These are phyloP conservation scores for Bombus superbus DNA, from an alignment of 1,140 invertebrate species.

Conservation along the genomic window DNA sequence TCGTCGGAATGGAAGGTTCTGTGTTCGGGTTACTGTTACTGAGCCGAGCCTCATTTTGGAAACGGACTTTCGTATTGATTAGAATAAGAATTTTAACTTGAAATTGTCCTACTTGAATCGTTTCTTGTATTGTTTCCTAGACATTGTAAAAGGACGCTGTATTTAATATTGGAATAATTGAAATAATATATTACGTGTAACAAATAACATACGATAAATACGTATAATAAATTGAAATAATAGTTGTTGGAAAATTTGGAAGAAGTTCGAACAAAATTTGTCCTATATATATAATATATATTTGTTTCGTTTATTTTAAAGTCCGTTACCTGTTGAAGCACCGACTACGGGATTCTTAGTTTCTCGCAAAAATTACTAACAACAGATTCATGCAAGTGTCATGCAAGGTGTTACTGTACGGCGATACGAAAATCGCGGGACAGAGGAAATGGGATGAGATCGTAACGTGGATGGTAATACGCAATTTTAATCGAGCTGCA, in stretches of 20 bases:
- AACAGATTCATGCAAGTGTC: slow-evolving; percentile 63
- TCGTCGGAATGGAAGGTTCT: slow-evolving; percentile 76
- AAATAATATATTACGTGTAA: too few relatives aligned
- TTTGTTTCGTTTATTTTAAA: not conserved
- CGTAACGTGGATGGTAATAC: too few relatives aligned
- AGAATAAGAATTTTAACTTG: not conserved
- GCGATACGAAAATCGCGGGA: slow-evolving; percentile 42
- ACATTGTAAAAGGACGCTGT: too few relatives aligned
- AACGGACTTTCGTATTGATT: not conserved
- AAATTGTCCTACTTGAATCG: not conserved
- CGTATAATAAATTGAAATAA: not conserved
- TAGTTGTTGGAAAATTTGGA: not conserved
- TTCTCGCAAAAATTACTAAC: slow-evolving; percentile 52
- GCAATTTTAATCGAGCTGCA: not conserved
- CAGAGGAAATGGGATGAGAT: slow-evolving; percentile 2
- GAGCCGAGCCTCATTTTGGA: slow-evolving; percentile 50
- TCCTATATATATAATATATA: not conserved
- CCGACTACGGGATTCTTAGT: slow-evolving; percentile 36
- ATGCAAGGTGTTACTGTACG: slow-evolving; percentile 61
- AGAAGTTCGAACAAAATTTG: too few relatives aligned
- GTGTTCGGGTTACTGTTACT: slow-evolving; percentile 67
- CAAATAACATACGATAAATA: too few relatives aligned
- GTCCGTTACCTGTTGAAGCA: slow-evolving; percentile 25
- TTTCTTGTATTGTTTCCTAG: not conserved
- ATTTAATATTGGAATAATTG: too few relatives aligned